Conservation (phyloP, 64 coral and sea anemone genomes). For the Actinia tenebrosa region DNA sequence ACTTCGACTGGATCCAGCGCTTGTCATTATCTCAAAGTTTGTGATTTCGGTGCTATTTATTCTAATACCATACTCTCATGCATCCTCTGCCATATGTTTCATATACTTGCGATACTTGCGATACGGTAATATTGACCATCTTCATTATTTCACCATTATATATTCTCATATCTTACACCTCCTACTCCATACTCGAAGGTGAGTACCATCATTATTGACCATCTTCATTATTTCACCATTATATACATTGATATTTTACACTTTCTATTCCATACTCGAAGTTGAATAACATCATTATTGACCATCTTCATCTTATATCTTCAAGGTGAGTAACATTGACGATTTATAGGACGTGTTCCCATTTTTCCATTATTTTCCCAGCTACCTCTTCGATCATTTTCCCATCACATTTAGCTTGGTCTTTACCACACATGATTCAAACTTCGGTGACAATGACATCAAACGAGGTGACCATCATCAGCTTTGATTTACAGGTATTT, state of each 20-base stretch:
- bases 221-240: too few species aligned
- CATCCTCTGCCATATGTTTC: too few species aligned
- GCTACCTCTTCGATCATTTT: neutral
- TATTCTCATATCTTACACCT: too few species aligned
- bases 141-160: too few species aligned
- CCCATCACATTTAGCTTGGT: neutral
- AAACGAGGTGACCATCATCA: slow-evolving; percentile 99
- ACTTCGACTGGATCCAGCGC: too few species aligned
- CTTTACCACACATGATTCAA: neutral
- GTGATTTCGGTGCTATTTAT: too few species aligned
- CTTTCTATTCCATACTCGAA: neutral
- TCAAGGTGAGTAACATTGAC: neutral
- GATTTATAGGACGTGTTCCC: neutral
- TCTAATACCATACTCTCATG: too few species aligned
- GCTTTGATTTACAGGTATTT: slow-evolving; percentile 75
- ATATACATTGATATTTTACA: neutral
- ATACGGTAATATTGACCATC: too few species aligned
- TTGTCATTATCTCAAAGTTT: too few species aligned
- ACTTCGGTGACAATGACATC: slow-evolving; percentile 28
- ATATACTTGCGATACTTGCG: too few species aligned
- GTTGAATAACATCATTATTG: neutral
- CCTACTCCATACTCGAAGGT: too few species aligned
- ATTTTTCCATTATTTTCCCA: neutral
- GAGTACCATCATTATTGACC: too few species aligned
- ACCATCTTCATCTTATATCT: neutral